Evolutionary conservation across 2,888 invertebrate species (phyloP).

Genomic region (Clepsis dumicolana): DNA sequence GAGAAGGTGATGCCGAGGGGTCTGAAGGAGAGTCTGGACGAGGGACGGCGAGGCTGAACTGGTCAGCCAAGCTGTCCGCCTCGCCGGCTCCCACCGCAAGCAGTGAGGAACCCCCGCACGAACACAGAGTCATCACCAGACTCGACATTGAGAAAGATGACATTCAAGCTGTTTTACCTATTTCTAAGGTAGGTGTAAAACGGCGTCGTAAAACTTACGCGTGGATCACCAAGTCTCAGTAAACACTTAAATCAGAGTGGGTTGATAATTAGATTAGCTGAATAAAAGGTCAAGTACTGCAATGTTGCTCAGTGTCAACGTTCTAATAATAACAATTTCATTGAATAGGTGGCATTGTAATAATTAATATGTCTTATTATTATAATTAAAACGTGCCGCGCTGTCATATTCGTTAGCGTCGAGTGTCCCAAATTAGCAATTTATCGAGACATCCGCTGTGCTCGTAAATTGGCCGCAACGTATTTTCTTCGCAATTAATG

Average conservation of each 20-base stretch:
- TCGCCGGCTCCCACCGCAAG: constrained; percentile 65
- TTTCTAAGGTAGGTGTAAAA: constrained; percentile 92
- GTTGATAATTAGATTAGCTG: no score
- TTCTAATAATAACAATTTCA: background rate
- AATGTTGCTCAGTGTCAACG: background rate
- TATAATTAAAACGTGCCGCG: background rate
- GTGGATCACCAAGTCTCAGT: no score
- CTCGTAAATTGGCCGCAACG: constrained; percentile 70
- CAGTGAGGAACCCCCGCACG: constrained; percentile 77
- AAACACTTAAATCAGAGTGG: no score
- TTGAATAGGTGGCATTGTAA: background rate
- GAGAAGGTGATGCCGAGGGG: constrained; percentile 83
- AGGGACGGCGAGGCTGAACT: constrained; percentile 94
- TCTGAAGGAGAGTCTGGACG: constrained; percentile 87
- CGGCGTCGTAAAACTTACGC: no score
- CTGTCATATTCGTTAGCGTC: constrained; percentile 54
- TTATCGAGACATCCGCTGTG: constrained; percentile 71
- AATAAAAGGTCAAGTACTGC: no score
- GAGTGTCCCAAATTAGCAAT: constrained; percentile 69
- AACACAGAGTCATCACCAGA: constrained; percentile 91
- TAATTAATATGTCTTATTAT: background rate
- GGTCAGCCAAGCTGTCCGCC: constrained; percentile 88
- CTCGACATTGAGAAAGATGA: constrained; percentile 97
- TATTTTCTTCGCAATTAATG: constrained; percentile 74
- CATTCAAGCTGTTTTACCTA: constrained; percentile 96